These are phyloP conservation scores for Morpho deidamia DNA, from an alignment of 2,888 invertebrate species.

Conservation along the genomic window DNA sequence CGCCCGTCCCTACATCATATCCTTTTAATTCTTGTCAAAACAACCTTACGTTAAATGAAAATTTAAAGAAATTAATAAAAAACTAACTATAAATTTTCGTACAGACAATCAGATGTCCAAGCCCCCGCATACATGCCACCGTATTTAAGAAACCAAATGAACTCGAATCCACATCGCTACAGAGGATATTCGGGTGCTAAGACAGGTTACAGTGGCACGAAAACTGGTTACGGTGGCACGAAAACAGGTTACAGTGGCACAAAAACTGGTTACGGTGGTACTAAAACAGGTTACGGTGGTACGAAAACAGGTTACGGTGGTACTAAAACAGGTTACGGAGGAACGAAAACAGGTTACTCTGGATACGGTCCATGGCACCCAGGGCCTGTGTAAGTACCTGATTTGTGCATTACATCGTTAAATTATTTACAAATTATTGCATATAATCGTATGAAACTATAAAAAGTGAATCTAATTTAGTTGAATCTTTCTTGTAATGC, in stretches of 20 bases:
- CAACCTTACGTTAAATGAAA: too few relatives aligned
- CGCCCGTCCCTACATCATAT: too few relatives aligned
- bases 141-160: conserved; percentile 38
- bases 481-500: too few relatives aligned
- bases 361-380: neutral
- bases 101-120: conserved; percentile 63
- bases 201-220: conserved; percentile 26
- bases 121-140: conserved; percentile 57
- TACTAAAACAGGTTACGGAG: conserved; percentile 27
- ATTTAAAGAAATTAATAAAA: too few relatives aligned
- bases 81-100: neutral
- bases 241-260: conserved; percentile 32
- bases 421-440: too few relatives aligned
- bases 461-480: too few relatives aligned
- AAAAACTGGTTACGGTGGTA: conserved; percentile 28
- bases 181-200: conserved; percentile 27
- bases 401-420: too few relatives aligned
- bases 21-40: too few relatives aligned
- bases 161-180: neutral
- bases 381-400: conserved; percentile 7
- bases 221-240: conserved; percentile 35
- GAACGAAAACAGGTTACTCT: conserved; percentile 31
- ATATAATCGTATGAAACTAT: too few relatives aligned
- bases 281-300: conserved; percentile 27
- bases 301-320: conserved; percentile 29